Evolutionary conservation across 1,140 invertebrate species (phyloP).

Genomic region (Thereuonema tuberculata): DNA sequence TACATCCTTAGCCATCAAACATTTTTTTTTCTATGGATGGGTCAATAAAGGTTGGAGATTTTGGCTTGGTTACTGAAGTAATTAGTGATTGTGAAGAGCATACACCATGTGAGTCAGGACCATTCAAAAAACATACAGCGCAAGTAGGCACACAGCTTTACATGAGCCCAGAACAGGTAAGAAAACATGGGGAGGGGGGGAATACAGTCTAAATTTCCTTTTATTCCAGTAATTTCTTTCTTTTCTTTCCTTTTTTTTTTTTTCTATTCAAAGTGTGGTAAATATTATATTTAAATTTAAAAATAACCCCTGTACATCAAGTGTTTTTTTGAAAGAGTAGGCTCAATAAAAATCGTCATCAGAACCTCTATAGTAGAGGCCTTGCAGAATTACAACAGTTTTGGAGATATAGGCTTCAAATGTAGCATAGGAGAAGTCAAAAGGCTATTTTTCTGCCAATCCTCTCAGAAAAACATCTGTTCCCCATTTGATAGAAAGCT

Average conservation of each 20-base stretch:
- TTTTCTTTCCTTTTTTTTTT: conserved; percentile 7
- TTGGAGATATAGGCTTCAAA: too few species aligned
- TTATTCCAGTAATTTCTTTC: too few species aligned
- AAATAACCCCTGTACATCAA: not conserved
- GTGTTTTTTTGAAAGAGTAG: not conserved
- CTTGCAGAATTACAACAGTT: too few species aligned
- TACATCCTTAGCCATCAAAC: conserved; percentile 63
- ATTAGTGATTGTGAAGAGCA: conserved; percentile 42
- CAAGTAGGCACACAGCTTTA: conserved; percentile 81
- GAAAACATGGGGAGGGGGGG: too few species aligned
- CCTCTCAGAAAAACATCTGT: too few species aligned
- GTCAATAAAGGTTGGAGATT: conserved; percentile 89
- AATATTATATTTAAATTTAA: not conserved
- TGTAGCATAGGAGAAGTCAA: too few species aligned
- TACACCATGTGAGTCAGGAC: conserved; percentile 12
- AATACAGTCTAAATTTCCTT: too few species aligned
- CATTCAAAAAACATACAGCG: conserved; percentile 41
- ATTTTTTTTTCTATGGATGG: conserved; percentile 87
- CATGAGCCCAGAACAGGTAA: conserved; percentile 90
- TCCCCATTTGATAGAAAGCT: too few species aligned
- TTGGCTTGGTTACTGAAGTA: conserved; percentile 83
- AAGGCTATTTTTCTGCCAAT: too few species aligned
- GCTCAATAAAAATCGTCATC: not conserved
- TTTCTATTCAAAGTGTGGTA: not conserved
- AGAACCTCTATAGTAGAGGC: too few species aligned